Evolutionary conservation across 2,888 invertebrate species (phyloP), one percentile per base, ranked within the genome.

Genomic region (Anoplius nigerrimus): DNA sequence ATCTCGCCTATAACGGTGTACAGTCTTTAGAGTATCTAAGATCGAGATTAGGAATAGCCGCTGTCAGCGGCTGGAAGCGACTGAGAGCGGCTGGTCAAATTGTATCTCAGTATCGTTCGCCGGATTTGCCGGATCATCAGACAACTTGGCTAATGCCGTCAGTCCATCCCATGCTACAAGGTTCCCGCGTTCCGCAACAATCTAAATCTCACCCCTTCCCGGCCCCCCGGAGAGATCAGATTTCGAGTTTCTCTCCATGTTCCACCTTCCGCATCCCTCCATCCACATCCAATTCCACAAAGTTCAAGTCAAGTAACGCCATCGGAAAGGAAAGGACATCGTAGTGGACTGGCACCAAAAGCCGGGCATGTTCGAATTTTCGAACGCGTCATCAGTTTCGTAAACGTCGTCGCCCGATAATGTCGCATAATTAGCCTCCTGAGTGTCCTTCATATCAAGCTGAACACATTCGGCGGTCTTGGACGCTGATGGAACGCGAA

Each of bases 91-190:
- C 34, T 13, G 56, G 20, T 70, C 57, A 43, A 70, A 66, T 70
- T 71, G 60, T 66, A 63, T 60, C 58, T 45, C 56, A 56, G 74
- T 76, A 76, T 73, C 62, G 65, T 27, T 18, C 61, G 55, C 62
- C 59, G 72, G 74, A 81, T 78, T 74, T 80, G 70, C 71, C 73
- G 79, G 74, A 75, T 80, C 80, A 78, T 82, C 78, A 77, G 82
- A 77, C 80, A 77, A 77, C 75, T 76, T 71, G 75, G 77, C 71
- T 77, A 76, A 80, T 74, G 65, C 67, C 64, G 34, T 54, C 67
- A 18, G 46, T 34, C 18, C 18, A n/a, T 48, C 51, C 51, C 21
- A 13, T 21, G 8, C 15, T 48, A 48, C 51, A 21, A 6, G 51
- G 18, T 8, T 48, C 15, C n/a, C 51, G 51, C 68, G 34, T 34